Base-by-base conservation (phyloP, 1,140 invertebrate species). In the Anastrepha obliqua region DNA sequence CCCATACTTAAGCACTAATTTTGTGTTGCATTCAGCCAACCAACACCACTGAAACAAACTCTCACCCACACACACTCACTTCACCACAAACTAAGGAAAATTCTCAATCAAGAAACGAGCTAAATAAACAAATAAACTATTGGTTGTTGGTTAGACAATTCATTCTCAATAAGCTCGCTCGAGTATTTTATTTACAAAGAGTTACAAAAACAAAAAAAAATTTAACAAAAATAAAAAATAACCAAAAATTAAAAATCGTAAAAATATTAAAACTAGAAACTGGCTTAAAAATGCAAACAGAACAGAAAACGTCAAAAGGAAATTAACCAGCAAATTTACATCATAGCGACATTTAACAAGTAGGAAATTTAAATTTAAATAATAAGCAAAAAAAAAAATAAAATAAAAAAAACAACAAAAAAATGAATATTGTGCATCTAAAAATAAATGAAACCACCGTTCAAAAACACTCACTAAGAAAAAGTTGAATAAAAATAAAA, bases 371-470 rank as follows among this genome's bases (percentile, higher is more conserved):
- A n/a, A 47, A 74, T 39, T 9, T 74, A 13, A n/a, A 44, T 62
- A 62, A 13, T 62, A 62, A 62, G 60, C 15, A n/a, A 47, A 70
- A 55, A 58, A 81, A 20, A 2, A 17, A 20, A 55, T 3, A 29
- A 81, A 81, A 44, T 5, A 70, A 55, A 81, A 55, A n/a, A 44
- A 74, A 51, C 42, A 29, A 67, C 20, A 51, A 47, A 11, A 74
- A 74, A 74, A 51, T 62, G 1, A 17, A 47, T 74, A 44, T 74
- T 74, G 42, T 44, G 42, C 13, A 81, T 81, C 74, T 81, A 81
- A 81, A 81, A 81, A 81, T 55, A 81, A 51, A 58, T 81, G 74
- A 81, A 55, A 81, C 74, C 74, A 81, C 74, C 74, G 74, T 81
- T 55, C 44, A 81, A 51, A 62, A 55, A 3, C 70, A 74, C 70